phyloP scores from a whole-genome alignment of 2,113 vertebrate species.

The Aptenodytes forsteri region DNA sequence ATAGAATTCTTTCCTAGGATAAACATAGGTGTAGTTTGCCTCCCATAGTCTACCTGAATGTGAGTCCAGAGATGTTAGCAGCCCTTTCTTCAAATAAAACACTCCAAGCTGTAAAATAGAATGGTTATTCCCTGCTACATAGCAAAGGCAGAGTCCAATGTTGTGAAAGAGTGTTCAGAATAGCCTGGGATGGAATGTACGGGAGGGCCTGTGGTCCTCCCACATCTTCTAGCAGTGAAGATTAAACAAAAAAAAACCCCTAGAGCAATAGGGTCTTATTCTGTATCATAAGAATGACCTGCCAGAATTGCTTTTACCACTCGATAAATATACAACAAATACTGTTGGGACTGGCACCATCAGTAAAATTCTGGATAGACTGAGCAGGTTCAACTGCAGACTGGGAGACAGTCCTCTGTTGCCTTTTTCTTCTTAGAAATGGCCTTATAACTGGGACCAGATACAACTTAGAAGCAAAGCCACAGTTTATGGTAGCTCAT shows the following conservation, averaged over 20 bases:
- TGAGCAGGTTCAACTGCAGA: neutral
- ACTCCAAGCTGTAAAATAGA: neutral
- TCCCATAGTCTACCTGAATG: neutral
- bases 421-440: neutral
- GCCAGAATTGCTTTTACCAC: neutral
- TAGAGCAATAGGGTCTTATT: neutral
- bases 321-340: neutral
- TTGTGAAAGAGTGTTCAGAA: neutral
- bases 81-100: neutral
- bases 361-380: neutral
- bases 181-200: neutral
- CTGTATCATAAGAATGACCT: neutral
- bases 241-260: neutral
- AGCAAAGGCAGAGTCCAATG: neutral
- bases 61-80: neutral
- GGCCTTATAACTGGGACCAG: neutral
- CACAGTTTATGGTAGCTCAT: neutral
- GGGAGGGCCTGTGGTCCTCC: neutral
- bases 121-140: neutral
- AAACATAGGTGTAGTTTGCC: neutral
- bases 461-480: neutral
- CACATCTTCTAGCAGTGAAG: neutral
- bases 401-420: neutral
- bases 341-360: neutral
- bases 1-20: neutral